Evolutionary conservation across 2,888 invertebrate genomes (phyloP).

Genomic region (Hirtodrosophila confusa): DNA sequence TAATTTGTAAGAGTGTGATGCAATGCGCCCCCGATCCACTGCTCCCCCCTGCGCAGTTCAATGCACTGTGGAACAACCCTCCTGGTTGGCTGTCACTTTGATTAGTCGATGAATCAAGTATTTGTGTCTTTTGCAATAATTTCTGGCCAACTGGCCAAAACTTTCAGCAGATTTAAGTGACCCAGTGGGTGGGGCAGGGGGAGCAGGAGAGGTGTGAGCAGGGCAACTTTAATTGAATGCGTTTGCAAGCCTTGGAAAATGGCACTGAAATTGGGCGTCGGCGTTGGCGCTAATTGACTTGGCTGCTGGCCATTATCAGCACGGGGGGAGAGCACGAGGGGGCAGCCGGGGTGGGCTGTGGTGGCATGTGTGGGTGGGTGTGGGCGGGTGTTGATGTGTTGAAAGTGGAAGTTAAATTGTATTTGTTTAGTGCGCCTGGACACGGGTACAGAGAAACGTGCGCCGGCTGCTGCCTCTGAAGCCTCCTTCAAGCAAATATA

Average conservation of each 20-base stretch:
- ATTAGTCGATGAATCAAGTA: conserved; percentile 35
- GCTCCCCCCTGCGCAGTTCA: neutral
- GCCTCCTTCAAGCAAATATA: conserved; percentile 43
- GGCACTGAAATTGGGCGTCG: conserved; percentile 6
- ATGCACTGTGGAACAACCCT: conserved; percentile 24
- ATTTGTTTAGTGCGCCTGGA: conserved; percentile 67
- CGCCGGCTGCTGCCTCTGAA: conserved; percentile 30
- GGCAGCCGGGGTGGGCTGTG: neutral
- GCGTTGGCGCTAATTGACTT: conserved; percentile 65
- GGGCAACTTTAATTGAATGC: conserved; percentile 57
- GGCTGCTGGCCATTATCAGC: conserved; percentile 53
- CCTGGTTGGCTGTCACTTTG: conserved; percentile 36
- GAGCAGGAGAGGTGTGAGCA: neutral
- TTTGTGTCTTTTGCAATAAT: conserved; percentile 20
- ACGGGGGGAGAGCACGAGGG: neutral
- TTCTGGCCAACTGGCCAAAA: conserved; percentile 17
- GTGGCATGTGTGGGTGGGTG: neutral
- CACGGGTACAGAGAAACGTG: conserved; percentile 29
- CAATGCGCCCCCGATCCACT: no score
- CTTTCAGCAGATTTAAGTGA: conserved; percentile 1
- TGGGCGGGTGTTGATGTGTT: conserved; percentile 61
- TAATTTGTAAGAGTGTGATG: no score
- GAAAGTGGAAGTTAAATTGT: conserved; percentile 80
- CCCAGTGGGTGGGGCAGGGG: neutral
- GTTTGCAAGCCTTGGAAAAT: conserved; percentile 18